Conservation (phyloP, 2,113 vertebrate species). For the Anseranas semipalmata region DNA sequence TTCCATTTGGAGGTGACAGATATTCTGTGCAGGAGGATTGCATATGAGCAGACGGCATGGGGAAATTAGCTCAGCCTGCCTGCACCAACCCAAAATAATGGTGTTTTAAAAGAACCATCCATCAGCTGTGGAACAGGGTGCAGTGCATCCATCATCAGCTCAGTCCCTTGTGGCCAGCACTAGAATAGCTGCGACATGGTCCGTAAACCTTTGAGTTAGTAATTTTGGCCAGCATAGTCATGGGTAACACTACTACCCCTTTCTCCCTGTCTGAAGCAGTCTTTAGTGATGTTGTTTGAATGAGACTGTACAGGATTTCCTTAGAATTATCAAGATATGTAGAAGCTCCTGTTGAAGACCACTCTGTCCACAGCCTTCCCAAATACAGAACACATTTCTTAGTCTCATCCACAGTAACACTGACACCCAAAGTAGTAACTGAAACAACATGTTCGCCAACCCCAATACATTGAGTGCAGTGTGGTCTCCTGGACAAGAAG, state of each 20-base stretch:
- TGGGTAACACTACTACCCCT: background rate
- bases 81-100: background rate
- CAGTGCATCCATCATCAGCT: background rate
- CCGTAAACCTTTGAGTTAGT: background rate
- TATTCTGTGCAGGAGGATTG: background rate
- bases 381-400: background rate
- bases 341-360: background rate
- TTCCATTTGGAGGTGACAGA: background rate
- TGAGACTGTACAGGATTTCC: background rate
- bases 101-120: background rate
- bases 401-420: background rate
- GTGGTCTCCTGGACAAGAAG: background rate
- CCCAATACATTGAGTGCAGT: background rate
- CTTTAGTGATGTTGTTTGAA: background rate
- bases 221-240: background rate
- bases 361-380: background rate
- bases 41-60: background rate
- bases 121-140: background rate
- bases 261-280: background rate
- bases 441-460: background rate
- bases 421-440: background rate
- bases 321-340: background rate
- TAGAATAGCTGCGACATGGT: background rate
- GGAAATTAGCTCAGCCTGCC: background rate
- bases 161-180: background rate